These are phyloP conservation scores for Pundamilia nyererei DNA, from an alignment of 2,113 vertebrate genomes.

Conservation along the genomic window DNA sequence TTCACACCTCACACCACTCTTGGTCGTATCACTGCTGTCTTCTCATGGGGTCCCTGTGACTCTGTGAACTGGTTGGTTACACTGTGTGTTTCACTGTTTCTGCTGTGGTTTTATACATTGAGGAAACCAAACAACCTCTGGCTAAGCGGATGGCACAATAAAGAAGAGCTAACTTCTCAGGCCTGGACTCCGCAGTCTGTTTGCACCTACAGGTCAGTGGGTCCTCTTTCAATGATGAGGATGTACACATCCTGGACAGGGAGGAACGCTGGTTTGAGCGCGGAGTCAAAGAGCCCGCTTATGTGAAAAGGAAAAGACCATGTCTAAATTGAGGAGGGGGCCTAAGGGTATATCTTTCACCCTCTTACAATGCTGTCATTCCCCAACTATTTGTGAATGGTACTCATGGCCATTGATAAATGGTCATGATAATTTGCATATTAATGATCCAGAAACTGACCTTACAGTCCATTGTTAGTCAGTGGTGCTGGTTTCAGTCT, in stretches of 20 bases:
- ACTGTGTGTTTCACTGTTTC: not conserved
- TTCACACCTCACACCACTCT: not conserved
- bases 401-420: not conserved
- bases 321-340: not conserved
- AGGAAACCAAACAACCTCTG: not conserved
- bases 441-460: not conserved
- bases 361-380: not conserved
- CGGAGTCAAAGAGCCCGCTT: not conserved
- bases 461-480: not conserved
- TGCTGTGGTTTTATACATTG: not conserved
- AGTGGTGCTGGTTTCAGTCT: not conserved
- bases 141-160: not conserved
- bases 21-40: constrained; percentile 18
- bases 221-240: not conserved
- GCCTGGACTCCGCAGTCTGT: not conserved
- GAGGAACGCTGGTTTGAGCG: not conserved
- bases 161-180: not conserved
- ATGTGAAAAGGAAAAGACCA: not conserved
- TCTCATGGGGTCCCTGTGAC: not conserved
- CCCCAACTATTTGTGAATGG: not conserved
- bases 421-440: not conserved
- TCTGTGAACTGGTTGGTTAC: not conserved
- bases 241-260: not conserved
- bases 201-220: not conserved
- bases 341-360: not conserved